Conservation (phyloP, 2,113 vertebrate genomes). For the Pampusana beccarii region DNA sequence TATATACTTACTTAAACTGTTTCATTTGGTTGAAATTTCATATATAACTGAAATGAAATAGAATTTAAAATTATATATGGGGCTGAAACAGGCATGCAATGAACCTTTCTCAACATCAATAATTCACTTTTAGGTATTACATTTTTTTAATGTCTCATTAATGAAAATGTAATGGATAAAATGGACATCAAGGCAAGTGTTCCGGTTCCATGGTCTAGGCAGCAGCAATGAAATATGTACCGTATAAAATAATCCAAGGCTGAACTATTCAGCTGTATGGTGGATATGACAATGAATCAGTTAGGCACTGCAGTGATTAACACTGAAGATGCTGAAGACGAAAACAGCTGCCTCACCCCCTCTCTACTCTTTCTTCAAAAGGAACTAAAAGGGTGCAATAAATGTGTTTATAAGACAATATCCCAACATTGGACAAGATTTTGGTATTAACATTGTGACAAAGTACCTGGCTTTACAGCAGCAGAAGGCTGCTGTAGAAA, state of each 20-base stretch:
- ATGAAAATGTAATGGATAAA: not conserved
- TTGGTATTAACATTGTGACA: not conserved
- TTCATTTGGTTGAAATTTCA: not conserved
- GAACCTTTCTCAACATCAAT: not conserved
- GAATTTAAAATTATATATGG: conserved; percentile 9
- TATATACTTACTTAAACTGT: not conserved
- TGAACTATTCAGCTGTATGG: not conserved
- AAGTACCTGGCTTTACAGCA: not conserved
- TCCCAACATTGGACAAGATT: not conserved
- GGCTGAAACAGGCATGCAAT: not conserved
- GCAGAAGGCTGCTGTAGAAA: too few relatives aligned
- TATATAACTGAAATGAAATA: conserved; percentile 21
- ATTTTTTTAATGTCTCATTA: not conserved
- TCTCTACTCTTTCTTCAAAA: not conserved
- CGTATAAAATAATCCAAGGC: not conserved
- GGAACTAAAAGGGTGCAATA: not conserved
- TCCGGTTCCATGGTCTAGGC: not conserved
- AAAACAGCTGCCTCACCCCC: not conserved
- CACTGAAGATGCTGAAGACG: not conserved
- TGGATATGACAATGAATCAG: not conserved
- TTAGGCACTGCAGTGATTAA: not conserved
- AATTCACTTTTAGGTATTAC: not conserved
- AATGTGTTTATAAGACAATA: not conserved
- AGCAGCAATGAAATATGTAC: not conserved
- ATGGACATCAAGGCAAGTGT: not conserved